Conservation (phyloP, 2,888 invertebrate genomes). For the Craniophora ligustri region DNA sequence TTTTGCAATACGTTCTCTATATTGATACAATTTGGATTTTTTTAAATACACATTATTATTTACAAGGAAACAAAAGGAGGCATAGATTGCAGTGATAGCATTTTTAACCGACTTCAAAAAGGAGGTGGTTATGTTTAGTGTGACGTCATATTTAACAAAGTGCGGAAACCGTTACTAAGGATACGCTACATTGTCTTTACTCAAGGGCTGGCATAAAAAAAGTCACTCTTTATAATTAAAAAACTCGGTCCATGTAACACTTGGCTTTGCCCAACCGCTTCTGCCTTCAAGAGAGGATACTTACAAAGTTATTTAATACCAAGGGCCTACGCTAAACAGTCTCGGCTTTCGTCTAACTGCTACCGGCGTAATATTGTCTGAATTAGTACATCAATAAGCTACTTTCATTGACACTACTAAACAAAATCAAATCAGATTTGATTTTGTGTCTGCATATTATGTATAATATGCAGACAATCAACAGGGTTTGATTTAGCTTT, state of each 20-base stretch:
- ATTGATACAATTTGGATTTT: too few species aligned
- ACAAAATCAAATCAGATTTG: too few species aligned
- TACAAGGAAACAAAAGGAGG: too few species aligned
- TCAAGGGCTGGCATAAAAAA: slow-evolving; percentile 3
- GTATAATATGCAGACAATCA: too few species aligned
- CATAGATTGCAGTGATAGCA: too few species aligned
- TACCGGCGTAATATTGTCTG: slow-evolving; percentile 13
- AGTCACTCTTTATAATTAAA: slow-evolving; percentile 11
- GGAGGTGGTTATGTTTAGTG: too few species aligned
- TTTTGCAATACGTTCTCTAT: too few species aligned
- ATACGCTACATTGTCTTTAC: background rate
- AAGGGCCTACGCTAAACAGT: slow-evolving; percentile 22
- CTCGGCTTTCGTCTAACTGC: slow-evolving; percentile 11
- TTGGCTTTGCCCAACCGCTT: slow-evolving; percentile 17
- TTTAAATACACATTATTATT: too few species aligned
- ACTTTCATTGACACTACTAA: background rate
- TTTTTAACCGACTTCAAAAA: too few species aligned
- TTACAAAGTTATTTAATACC: slow-evolving; percentile 55
- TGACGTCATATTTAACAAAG: background rate
- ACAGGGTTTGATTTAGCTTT: too few species aligned
- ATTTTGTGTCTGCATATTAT: too few species aligned
- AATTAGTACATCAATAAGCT: slow-evolving; percentile 3
- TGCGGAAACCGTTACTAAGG: background rate
- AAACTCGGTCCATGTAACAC: slow-evolving; percentile 16
- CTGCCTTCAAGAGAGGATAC: slow-evolving; percentile 15